These are phyloP conservation scores for Tryphoninae sp. DNA, from an alignment of 2,888 invertebrate species.

Conservation along the genomic window DNA sequence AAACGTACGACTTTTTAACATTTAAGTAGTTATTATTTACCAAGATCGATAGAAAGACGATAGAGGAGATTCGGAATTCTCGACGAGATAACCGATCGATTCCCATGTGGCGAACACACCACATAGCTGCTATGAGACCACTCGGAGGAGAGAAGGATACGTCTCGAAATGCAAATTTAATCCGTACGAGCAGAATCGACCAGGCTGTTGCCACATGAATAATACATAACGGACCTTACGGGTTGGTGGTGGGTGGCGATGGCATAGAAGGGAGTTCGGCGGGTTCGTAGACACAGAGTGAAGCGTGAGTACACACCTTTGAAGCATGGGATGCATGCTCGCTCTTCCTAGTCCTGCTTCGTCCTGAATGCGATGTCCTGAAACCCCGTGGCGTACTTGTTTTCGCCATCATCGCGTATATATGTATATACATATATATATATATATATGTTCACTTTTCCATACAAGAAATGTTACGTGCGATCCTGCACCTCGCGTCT, in stretches of 20 bases:
- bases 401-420: constrained; percentile 28
- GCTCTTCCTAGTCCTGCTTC: constrained; percentile 26
- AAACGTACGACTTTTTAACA: too few relatives aligned
- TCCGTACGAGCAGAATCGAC: constrained; percentile 72
- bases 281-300: constrained; percentile 24
- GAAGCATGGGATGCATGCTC: constrained; percentile 39
- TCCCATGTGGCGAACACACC: neutral
- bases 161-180: constrained; percentile 75
- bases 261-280: constrained; percentile 11
- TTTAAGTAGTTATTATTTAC: too few relatives aligned
- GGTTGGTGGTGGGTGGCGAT: constrained; percentile 13
- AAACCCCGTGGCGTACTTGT: constrained; percentile 24
- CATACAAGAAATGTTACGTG: constrained; percentile 41
- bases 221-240: constrained; percentile 67
- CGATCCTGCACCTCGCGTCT: constrained; percentile 21
- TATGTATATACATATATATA: constrained; percentile 4
- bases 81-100: constrained; percentile 14
- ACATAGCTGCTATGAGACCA: constrained; percentile 26
- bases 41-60: neutral
- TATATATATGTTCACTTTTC: neutral
- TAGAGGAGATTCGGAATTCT: neutral
- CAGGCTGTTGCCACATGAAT: constrained; percentile 73
- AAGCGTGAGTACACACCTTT: constrained; percentile 15
- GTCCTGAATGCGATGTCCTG: neutral
- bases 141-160: constrained; percentile 62